Conservation (phyloP, 2,797 vertebrate species). For the Eulemur mongoz region DNA sequence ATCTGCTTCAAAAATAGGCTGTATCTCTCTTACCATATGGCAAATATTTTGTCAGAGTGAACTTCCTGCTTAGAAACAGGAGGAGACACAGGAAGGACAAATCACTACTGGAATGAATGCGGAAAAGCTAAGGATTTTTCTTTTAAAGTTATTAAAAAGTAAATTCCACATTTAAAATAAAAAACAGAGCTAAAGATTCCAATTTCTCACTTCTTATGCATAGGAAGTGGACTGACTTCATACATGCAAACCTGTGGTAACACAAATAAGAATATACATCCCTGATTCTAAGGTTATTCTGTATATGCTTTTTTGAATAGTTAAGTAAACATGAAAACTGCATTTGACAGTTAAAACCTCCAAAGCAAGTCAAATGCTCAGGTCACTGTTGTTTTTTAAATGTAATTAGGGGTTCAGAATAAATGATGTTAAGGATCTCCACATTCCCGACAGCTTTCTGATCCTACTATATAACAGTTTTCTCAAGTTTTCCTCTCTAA, state of each 20-base stretch:
- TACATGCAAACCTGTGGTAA: background rate
- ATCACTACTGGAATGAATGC: constrained; percentile 55
- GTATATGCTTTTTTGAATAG: background rate
- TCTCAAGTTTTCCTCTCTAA: background rate
- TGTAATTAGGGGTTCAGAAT: background rate
- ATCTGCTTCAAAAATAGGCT: constrained; percentile 70
- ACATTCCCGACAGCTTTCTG: background rate
- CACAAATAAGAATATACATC: background rate
- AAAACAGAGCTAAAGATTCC: background rate
- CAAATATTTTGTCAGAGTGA: constrained; percentile 74
- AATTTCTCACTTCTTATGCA: background rate
- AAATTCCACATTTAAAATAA: constrained; percentile 48
- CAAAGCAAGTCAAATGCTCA: background rate
- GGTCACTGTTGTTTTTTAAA: background rate
- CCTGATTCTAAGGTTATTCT: background rate
- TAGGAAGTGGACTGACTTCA: background rate
- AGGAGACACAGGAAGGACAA: constrained; percentile 75
- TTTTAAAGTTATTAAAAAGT: constrained; percentile 56
- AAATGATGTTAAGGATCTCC: background rate
- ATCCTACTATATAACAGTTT: background rate
- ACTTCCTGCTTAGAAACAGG: constrained; percentile 73
- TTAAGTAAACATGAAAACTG: constrained; percentile 5
- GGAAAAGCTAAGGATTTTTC: constrained; percentile 50
- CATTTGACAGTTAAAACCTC: background rate
- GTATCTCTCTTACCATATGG: constrained; percentile 68